phyloP scores from a whole-genome alignment of 2,888 invertebrate genomes.

The Drosophila kanekoi region DNA sequence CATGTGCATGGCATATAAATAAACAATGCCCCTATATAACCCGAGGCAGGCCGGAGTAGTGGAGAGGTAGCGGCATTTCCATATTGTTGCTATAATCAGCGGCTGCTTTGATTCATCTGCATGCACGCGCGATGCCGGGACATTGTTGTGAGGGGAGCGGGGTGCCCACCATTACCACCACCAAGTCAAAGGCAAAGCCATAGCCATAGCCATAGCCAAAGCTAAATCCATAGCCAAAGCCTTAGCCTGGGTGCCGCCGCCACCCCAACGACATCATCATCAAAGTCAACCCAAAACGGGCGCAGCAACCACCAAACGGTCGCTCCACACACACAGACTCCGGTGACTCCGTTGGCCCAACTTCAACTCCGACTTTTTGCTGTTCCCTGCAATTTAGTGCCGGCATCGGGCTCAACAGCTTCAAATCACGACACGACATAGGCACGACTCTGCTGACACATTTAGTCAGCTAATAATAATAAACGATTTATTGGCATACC shows the following conservation, averaged over 20 bases:
- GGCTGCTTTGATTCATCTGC: slow-evolving; percentile 78
- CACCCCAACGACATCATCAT: slow-evolving; percentile 45
- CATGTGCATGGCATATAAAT: slow-evolving; percentile 66
- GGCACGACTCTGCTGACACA: not conserved
- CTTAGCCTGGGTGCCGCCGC: slow-evolving; percentile 36
- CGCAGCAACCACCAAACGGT: slow-evolving; percentile 46
- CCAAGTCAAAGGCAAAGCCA: slow-evolving; percentile 38
- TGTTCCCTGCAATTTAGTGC: slow-evolving; percentile 34
- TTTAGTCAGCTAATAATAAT: not conserved
- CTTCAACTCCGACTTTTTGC: slow-evolving; percentile 46
- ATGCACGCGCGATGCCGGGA: slow-evolving; percentile 60
- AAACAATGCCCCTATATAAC: slow-evolving; percentile 72
- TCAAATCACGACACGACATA: not conserved
- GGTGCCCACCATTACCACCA: slow-evolving; percentile 27
- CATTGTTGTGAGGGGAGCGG: slow-evolving; percentile 23
- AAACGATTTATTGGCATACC: not conserved
- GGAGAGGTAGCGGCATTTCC: slow-evolving; percentile 65
- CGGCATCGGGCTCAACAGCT: slow-evolving; percentile 7
- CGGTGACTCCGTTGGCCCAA: slow-evolving; percentile 46
- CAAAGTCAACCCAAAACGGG: slow-evolving; percentile 56
- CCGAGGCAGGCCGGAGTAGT: slow-evolving; percentile 29
- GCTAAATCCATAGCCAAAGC: slow-evolving; percentile 45
- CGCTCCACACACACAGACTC: slow-evolving; percentile 55
- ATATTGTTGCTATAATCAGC: slow-evolving; percentile 79
- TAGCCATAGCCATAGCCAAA: slow-evolving; percentile 28